Evolutionary conservation across 2,888 invertebrate genomes (phyloP).

Genomic region (Agrotis exclamationis): DNA sequence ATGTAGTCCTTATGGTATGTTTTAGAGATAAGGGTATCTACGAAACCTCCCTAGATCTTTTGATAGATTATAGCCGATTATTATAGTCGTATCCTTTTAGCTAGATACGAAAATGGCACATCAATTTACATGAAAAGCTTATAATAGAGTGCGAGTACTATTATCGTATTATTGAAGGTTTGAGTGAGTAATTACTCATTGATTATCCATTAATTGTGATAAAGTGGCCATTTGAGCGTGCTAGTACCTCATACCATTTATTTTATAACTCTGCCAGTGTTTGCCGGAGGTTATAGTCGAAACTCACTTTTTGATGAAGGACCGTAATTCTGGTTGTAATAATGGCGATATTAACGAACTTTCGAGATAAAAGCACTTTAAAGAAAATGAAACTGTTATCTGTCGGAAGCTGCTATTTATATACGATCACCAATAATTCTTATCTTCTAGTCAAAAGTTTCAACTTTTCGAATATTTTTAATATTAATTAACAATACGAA

Average conservation of each 20-base stretch:
- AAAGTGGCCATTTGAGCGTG: conserved; percentile 43
- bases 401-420: background rate
- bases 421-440: background rate
- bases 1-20: background rate
- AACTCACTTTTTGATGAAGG: conserved; percentile 51
- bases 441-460: background rate
- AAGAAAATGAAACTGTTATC: conserved; percentile 29
- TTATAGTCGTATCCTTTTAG: background rate
- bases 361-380: conserved; percentile 37
- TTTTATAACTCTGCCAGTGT: conserved; percentile 37
- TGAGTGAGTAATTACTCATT: conserved; percentile 59
- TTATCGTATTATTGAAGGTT: conserved; percentile 39
- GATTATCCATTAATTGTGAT: conserved; percentile 57
- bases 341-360: conserved; percentile 39
- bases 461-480: background rate
- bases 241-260: conserved; percentile 38
- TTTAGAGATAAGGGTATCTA: background rate
- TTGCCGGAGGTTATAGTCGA: conserved; percentile 11
- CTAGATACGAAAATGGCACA: conserved; percentile 17
- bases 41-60: background rate
- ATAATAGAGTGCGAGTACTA: conserved; percentile 26
- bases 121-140: conserved; percentile 38
- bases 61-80: conserved; percentile 1
- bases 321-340: conserved; percentile 45
- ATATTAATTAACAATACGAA: conserved; percentile 3